Evolutionary conservation across 1,140 invertebrate species (phyloP), one percentile per base, ranked within the genome.

Genomic region (Neoseiulus cucumeris): DNA sequence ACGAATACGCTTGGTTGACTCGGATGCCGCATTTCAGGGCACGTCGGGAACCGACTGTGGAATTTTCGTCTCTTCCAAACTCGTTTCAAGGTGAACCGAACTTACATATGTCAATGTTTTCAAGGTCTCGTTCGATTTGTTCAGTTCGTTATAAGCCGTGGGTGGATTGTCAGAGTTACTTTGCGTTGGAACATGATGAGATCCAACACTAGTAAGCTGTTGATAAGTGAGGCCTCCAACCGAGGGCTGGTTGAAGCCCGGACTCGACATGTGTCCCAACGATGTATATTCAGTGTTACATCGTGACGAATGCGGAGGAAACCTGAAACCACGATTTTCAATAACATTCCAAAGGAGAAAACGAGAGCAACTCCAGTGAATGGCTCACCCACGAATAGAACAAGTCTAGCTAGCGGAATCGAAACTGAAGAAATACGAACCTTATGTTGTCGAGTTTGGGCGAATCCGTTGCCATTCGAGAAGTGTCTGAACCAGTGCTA

Each of bases 251-350:
- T 33, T 59, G 22, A 59, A 59, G 51, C 51, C 51, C 14, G 51
- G 51, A 59, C 51, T 25, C 33, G 51, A 59, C 51, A 59, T 59
- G 33, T 59, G 51, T 1, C 51, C 51, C 51, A 59, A 20, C 51
- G 51, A 25, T 33, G 51, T 59, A 33, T 59, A 59, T 59, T 59
- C 51, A 2, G 51, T 33, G 22, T 9, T 25, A 33, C 51, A 59
- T 59, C 51, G 14, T 2, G 51, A 59, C 14, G 51, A 59, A 9
- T 59, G 51, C 17, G 51, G 33, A 17, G 51, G 51, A 59, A 59
- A 59, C 51, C 51, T 59, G 51, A 59, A 59, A 59, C 51, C 51
- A 20, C 18, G 28, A 47, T 6, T 47, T 20, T 20, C 18, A 14
- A 14, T 4, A 14, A 14, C 18, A 14, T 47, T 14, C 45, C 14